A percentile compares a stretch with the other conserved stretches of the same genome.
Evolutionary conservation across 1,140 invertebrate species (phyloP).

Genomic region (Sipha flava): DNA sequence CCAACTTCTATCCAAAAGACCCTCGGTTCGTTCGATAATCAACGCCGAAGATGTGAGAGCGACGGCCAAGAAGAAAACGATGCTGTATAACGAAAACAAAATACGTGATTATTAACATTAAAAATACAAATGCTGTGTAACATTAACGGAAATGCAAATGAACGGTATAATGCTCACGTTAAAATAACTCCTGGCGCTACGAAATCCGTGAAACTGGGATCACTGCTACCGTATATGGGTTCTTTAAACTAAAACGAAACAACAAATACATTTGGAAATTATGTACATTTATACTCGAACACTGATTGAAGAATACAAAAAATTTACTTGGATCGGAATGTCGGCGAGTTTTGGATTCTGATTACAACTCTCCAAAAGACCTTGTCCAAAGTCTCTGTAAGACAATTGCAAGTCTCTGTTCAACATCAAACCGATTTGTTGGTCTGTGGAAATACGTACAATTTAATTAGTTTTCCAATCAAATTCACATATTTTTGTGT

Average conservation of each 20-base stretch:
- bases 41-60: slow-evolving; percentile 84
- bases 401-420: slow-evolving; percentile 63
- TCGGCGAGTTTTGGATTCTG: slow-evolving; percentile 71
- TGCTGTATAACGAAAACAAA: slow-evolving; percentile 52
- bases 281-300: slow-evolving; percentile 5
- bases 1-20: slow-evolving; percentile 75
- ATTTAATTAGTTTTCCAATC: not conserved
- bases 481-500: no score
- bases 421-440: slow-evolving; percentile 78
- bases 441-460: slow-evolving; percentile 56
- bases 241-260: slow-evolving; percentile 53
- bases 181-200: slow-evolving; percentile 88
- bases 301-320: no score
- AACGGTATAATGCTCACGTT: slow-evolving; percentile 54
- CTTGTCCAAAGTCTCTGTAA: slow-evolving; percentile 62
- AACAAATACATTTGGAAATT: slow-evolving; percentile 30
- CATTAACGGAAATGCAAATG: no score
- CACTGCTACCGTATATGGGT: slow-evolving; percentile 76
- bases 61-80: slow-evolving; percentile 89
- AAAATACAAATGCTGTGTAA: no score
- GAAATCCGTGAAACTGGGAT: slow-evolving; percentile 87
- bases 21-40: slow-evolving; percentile 79
- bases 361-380: slow-evolving; percentile 59
- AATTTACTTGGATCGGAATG: slow-evolving; percentile 62
- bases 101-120: no score